phyloP scores from a whole-genome alignment of 2,113 vertebrate genomes.

The Pomatostomus ruficeps region DNA sequence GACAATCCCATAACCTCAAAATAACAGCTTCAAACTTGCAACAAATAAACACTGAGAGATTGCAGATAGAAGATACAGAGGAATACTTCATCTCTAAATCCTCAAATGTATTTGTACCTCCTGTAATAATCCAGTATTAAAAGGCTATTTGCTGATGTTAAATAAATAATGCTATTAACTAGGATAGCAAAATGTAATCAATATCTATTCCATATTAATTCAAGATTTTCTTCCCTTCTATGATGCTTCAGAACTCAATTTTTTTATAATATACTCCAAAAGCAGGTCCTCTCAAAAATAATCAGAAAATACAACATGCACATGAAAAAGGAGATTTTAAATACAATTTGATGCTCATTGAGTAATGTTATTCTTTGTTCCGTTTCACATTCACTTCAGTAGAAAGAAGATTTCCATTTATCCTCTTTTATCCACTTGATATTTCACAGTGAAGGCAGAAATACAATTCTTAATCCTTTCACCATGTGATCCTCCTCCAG shows the following conservation, averaged over 20 bases:
- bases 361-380: slow-evolving; percentile 5
- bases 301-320: neutral
- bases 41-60: neutral
- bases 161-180: neutral
- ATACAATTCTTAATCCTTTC: slow-evolving; percentile 46
- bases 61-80: neutral
- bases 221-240: neutral
- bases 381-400: neutral
- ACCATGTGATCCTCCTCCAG: slow-evolving; percentile 46
- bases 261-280: neutral
- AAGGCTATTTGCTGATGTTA: neutral
- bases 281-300: neutral
- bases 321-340: neutral
- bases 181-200: neutral
- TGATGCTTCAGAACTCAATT: neutral
- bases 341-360: neutral
- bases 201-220: neutral
- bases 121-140: neutral
- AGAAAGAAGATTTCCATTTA: slow-evolving; percentile 29
- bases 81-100: neutral
- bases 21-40: neutral
- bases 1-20: neutral
- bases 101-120: neutral
- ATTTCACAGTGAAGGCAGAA: slow-evolving; percentile 53
- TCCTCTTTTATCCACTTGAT: slow-evolving; percentile 42